These are phyloP conservation scores for Corythornis leucogaster DNA, from an alignment of 2,797 vertebrate genomes.

Conservation along the genomic window DNA sequence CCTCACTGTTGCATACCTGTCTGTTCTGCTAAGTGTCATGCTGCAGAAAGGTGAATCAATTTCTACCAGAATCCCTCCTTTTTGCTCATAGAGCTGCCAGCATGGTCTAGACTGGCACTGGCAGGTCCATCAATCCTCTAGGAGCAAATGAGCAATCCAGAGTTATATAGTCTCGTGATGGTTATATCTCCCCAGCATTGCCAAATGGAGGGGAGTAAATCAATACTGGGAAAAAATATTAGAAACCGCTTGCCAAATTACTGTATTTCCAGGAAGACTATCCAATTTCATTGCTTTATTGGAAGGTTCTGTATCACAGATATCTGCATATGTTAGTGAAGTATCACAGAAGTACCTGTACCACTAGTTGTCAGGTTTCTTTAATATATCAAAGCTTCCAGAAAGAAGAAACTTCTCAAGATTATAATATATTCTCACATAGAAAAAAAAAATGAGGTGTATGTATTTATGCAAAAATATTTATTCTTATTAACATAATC, in stretches of 20 bases:
- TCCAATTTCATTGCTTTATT: neutral
- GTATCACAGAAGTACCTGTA: neutral
- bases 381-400: neutral
- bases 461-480: constrained; percentile 19
- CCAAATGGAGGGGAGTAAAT: neutral
- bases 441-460: neutral
- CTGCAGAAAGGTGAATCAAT: neutral
- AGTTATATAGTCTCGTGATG: neutral
- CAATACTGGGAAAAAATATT: neutral
- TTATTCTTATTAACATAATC: constrained; percentile 20
- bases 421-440: neutral
- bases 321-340: fast-evolving
- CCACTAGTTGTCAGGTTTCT: neutral
- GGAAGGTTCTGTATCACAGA: neutral
- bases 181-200: neutral
- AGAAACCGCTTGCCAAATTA: neutral
- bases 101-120: neutral
- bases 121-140: neutral
- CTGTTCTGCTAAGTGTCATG: neutral
- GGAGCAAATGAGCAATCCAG: neutral
- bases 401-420: neutral
- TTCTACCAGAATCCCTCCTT: neutral
- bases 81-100: neutral
- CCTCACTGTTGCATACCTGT: neutral
- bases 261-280: neutral